Conservation (phyloP, 2,797 vertebrate species). For the Oreortyx pictus region DNA sequence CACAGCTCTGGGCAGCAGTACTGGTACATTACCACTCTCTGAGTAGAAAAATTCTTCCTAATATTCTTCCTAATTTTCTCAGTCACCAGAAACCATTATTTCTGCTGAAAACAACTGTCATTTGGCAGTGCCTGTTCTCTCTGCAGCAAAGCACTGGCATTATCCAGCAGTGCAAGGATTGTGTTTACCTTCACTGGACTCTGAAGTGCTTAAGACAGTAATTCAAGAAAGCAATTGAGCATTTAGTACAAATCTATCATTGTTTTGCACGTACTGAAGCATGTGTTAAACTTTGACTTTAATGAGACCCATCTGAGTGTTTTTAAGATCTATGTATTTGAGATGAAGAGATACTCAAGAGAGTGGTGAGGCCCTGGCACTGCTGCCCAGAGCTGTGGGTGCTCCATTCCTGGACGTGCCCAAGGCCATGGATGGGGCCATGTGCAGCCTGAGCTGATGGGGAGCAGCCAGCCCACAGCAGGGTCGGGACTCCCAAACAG, state of each 20-base stretch:
- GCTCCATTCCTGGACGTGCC: no score
- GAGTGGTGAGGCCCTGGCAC: no score
- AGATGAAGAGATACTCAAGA: background rate
- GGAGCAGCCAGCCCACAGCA: no score
- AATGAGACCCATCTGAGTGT: conserved; percentile 27
- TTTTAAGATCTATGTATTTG: conserved; percentile 31
- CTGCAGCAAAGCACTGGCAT: background rate
- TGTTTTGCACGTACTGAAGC: conserved; percentile 23
- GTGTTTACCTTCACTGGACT: conserved; percentile 33
- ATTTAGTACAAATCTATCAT: conserved; percentile 45
- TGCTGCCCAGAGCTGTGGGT: no score
- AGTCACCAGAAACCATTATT: conserved; percentile 33
- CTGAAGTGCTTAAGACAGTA: conserved; percentile 13
- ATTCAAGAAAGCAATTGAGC: conserved; percentile 61
- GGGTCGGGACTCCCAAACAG: no score
- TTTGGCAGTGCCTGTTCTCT: conserved; percentile 54
- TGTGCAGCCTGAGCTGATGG: no score
- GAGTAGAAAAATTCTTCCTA: no score
- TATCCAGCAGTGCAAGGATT: conserved; percentile 36
- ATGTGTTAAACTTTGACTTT: conserved; percentile 48
- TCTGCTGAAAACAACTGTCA: conserved; percentile 20
- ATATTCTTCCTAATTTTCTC: no score
- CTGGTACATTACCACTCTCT: no score
- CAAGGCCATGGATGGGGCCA: no score
- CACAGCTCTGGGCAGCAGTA: no score